These are phyloP conservation scores for Forbesichthys papilliferus DNA, from an alignment of 2,113 vertebrate genomes.

Conservation along the genomic window DNA sequence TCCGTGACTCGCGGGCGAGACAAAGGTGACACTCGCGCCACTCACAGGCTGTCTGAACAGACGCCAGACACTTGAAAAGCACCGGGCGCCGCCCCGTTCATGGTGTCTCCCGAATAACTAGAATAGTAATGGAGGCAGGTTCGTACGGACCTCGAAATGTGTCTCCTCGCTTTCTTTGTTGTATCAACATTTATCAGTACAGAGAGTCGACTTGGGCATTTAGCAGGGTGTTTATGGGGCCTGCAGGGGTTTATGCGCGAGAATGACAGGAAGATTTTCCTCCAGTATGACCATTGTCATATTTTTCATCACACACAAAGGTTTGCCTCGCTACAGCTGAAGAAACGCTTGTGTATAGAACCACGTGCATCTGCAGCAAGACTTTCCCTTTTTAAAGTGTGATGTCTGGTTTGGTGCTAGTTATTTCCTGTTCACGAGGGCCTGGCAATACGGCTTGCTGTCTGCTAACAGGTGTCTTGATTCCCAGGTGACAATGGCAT, in stretches of 20 bases:
- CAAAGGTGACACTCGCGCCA: constrained; percentile 49
- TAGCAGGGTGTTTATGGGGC: constrained; percentile 37
- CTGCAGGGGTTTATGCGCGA: constrained; percentile 29
- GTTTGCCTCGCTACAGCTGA: no score
- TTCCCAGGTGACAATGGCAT: constrained; percentile 11
- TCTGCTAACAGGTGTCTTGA: constrained; percentile 64
- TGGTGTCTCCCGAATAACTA: constrained; percentile 19
- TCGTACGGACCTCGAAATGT: constrained; percentile 24
- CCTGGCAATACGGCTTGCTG: constrained; percentile 28
- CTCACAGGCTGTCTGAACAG: constrained; percentile 53
- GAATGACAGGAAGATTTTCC: neutral
- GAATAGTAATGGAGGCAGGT: constrained; percentile 31
- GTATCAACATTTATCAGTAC: constrained; percentile 61
- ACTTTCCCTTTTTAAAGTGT: no score
- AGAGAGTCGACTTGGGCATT: constrained; percentile 37
- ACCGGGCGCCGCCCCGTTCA: no score
- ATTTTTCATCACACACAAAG: no score
- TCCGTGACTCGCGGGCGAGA: constrained; percentile 42
- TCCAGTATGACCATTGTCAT: neutral
- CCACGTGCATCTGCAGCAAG: neutral
- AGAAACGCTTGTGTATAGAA: no score
- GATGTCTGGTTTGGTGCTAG: neutral
- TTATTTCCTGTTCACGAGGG: constrained; percentile 53
- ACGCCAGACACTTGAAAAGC: constrained; percentile 44
- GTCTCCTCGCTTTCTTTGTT: constrained; percentile 8